Evolutionary conservation across 2,113 vertebrate genomes (phyloP).

Genomic region (Lophotis ruficrista): DNA sequence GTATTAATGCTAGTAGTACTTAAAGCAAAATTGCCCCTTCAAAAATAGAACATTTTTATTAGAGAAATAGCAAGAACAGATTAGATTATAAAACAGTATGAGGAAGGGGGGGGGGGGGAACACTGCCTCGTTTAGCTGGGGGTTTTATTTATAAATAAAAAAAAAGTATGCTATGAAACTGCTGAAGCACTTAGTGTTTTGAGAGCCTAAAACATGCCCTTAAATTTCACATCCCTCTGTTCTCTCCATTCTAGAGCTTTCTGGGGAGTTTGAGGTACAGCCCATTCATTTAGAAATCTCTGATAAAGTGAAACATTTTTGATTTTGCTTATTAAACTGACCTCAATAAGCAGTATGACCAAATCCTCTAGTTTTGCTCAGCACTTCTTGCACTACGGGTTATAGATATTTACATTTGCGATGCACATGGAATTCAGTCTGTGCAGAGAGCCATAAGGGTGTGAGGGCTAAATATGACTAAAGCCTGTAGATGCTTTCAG

Average conservation of each 20-base stretch:
- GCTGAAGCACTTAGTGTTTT: background rate
- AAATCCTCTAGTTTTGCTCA: background rate
- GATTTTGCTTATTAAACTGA: background rate
- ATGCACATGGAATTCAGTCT: background rate
- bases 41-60: background rate
- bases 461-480: background rate
- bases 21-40: background rate
- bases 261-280: background rate
- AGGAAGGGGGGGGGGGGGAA: rapidly evolving
- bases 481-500: background rate
- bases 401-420: background rate
- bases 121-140: background rate
- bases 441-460: background rate
- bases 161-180: background rate
- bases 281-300: background rate
- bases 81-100: background rate
- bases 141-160: background rate
- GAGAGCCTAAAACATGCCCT: background rate
- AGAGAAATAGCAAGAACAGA: background rate
- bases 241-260: background rate
- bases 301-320: background rate
- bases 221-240: background rate
- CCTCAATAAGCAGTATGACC: background rate
- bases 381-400: background rate
- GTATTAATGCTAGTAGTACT: background rate